These are phyloP conservation scores for Ostrea edulis DNA, from an alignment of 1,140 invertebrate genomes.

Conservation along the genomic window DNA sequence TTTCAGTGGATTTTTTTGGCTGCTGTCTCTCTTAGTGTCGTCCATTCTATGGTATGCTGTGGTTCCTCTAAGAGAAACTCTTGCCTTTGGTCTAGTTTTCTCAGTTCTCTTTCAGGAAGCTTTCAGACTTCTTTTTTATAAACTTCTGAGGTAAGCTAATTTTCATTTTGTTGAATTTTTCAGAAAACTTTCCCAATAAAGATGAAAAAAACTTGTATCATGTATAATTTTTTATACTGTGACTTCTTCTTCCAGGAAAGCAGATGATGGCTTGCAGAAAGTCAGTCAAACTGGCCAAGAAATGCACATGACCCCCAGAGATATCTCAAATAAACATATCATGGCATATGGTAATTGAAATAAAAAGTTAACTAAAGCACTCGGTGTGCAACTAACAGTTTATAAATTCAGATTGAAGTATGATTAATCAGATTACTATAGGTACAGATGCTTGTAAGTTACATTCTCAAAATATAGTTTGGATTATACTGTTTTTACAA, in stretches of 20 bases:
- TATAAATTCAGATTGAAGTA: too few relatives aligned
- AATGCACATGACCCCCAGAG: constrained; percentile 65
- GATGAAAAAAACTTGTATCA: neutral
- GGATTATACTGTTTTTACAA: too few relatives aligned
- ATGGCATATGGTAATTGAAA: constrained; percentile 88
- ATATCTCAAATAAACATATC: constrained; percentile 90
- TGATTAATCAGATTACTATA: too few relatives aligned
- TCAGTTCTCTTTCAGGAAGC: constrained; percentile 89
- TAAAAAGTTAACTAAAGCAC: too few relatives aligned
- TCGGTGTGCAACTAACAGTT: too few relatives aligned
- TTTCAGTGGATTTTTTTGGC: constrained; percentile 96
- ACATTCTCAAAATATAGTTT: too few relatives aligned
- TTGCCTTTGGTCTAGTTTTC: constrained; percentile 92
- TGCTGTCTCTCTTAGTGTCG: constrained; percentile 92
- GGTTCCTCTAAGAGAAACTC: constrained; percentile 86
- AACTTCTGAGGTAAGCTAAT: constrained; percentile 76
- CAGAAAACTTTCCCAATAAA: neutral
- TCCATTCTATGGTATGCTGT: constrained; percentile 94
- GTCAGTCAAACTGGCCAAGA: constrained; percentile 70
- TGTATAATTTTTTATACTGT: neutral
- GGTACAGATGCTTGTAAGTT: too few relatives aligned
- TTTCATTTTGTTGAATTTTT: neutral
- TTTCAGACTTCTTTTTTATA: constrained; percentile 83
- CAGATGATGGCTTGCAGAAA: constrained; percentile 84
- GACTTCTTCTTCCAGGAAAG: constrained; percentile 83